phyloP scores from a whole-genome alignment of 2,113 vertebrate species.

The Vombatus ursinus region DNA sequence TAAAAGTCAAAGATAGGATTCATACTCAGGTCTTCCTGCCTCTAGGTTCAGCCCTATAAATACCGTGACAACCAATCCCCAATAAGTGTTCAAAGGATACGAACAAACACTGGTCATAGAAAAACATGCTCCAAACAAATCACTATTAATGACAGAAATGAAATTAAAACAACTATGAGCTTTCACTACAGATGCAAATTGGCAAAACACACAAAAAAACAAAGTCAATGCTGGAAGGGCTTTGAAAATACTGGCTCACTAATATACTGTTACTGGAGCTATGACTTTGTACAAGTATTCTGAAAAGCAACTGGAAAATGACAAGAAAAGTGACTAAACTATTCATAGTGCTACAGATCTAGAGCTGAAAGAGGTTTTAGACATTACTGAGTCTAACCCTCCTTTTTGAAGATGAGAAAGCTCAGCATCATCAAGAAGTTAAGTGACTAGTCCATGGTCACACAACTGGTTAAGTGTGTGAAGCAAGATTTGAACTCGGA shows the following conservation, averaged over 20 bases:
- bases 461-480: background rate
- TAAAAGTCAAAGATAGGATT: background rate
- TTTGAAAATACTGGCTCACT: background rate
- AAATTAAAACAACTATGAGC: background rate
- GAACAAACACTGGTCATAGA: background rate
- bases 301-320: background rate
- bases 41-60: background rate
- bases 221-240: background rate
- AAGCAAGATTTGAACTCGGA: background rate
- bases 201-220: background rate
- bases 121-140: background rate
- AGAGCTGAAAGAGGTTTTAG: no score
- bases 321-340: background rate
- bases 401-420: background rate
- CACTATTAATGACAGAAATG: background rate
- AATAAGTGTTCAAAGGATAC: background rate
- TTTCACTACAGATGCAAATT: background rate
- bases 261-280: background rate
- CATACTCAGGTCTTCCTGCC: background rate
- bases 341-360: background rate
- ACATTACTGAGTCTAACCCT: background rate
- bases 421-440: background rate
- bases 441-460: background rate
- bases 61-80: background rate
- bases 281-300: background rate